Evolutionary conservation across 2,113 vertebrate species (phyloP).

Genomic region (Furnarius figulus): DNA sequence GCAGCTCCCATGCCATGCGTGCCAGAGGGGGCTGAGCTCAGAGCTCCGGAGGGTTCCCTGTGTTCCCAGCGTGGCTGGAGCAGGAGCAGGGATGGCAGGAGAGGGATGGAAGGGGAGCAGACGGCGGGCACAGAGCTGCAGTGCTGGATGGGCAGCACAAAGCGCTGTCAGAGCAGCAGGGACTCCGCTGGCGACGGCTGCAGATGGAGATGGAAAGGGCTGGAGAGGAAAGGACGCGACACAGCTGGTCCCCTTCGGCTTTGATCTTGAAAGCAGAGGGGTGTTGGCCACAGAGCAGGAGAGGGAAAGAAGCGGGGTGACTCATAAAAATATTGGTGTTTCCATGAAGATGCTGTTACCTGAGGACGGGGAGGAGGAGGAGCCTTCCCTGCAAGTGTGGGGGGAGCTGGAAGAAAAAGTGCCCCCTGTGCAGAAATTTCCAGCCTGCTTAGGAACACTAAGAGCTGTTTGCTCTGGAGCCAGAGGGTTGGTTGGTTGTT

Average conservation of each 20-base stretch:
- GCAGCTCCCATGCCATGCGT: neutral
- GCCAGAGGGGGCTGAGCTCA: neutral
- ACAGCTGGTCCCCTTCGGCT: constrained; percentile 44
- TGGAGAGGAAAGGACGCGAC: constrained; percentile 36
- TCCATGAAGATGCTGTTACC: constrained; percentile 64
- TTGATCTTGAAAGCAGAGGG: constrained; percentile 30
- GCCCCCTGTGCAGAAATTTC: neutral
- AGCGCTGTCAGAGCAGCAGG: constrained; percentile 45
- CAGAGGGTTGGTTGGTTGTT: neutral
- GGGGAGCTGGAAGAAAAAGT: constrained; percentile 1
- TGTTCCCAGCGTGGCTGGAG: neutral
- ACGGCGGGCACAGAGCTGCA: rapidly evolving
- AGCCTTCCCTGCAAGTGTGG: neutral
- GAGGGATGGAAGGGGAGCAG: neutral
- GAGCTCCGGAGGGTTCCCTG: neutral
- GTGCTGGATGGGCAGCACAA: constrained; percentile 4
- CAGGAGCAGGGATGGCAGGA: neutral
- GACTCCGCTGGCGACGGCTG: neutral
- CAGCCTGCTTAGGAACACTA: neutral
- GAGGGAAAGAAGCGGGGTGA: neutral
- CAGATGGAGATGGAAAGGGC: constrained; percentile 47
- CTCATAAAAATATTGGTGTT: constrained; percentile 55
- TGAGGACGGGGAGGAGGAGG: constrained; percentile 54
- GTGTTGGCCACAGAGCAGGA: constrained; percentile 13
- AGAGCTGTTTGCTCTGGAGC: constrained; percentile 39